Evolutionary conservation across 2,113 vertebrate species (phyloP), one percentile per base, ranked within the genome.

Genomic region (Athene noctua): DNA sequence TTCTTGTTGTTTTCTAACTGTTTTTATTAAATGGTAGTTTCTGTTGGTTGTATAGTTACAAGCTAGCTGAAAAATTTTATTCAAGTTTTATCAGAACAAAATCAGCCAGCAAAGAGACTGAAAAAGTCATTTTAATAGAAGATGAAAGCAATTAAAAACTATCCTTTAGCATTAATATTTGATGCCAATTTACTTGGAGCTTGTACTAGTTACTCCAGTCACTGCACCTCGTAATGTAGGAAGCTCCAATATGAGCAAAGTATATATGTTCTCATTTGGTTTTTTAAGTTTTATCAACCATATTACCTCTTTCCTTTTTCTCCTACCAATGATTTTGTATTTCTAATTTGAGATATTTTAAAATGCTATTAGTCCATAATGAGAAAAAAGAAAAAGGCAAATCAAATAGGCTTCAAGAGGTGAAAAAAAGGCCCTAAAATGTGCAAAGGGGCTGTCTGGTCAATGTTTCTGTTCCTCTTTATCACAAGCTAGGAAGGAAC

Each of bases 381-480:
- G 4, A 46, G 11, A 79, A 6, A 23, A 42, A 17, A 42, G 10
- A 26, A 6, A 9, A 9, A 30, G 9, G 47, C 10, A 88, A 85
- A 68, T 6, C 23, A 83, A 84, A 78, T 30, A 74, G 10, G 46
- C 77, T 65, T 87, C 18, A 80, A 91, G 62, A 54, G 16, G 23
- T 26, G 5, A 68, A 74, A 32, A 32, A 44, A 57, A 44, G 52
- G 40, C n/a, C 38, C 22, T 72, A 87, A 90, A 51, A 88, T 74
- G 11, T 86, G 86, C 73, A 22, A n/a, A 32, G 58, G 73, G 74
- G 25, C 29, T 94, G 51, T 74, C 62, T 94, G 93, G 89, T 74
- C 92, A 90, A 80, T 15, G 58, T 65, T 94, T 86, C 66, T 74
- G 34, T 55, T 94, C 54, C 75, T 90, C 63, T 86, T 86, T 94